Evolutionary conservation across 1,140 invertebrate genomes (phyloP).

Genomic region (Argopecten irradians): DNA sequence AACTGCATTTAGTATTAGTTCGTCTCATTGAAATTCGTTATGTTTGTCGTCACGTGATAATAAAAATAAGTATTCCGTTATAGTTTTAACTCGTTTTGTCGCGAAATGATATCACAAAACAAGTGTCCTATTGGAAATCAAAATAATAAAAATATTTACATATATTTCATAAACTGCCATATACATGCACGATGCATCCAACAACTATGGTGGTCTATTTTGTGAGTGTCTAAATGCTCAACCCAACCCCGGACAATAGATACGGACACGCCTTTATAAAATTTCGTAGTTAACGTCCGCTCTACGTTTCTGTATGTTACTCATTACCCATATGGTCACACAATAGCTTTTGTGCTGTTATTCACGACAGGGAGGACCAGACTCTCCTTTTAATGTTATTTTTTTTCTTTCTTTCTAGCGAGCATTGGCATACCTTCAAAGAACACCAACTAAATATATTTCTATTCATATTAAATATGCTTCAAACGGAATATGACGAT

Average conservation of each 20-base stretch:
- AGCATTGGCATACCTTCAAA: constrained; percentile 9
- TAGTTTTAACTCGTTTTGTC: too few relatives aligned
- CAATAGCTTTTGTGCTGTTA: background rate
- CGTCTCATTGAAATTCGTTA: too few relatives aligned
- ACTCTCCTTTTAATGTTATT: background rate
- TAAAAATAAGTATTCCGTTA: too few relatives aligned
- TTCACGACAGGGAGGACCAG: background rate
- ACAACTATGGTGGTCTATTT: constrained; percentile 8
- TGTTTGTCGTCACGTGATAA: too few relatives aligned
- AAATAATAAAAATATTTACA: too few relatives aligned
- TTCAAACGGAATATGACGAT: background rate
- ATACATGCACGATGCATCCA: background rate
- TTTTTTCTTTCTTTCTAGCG: background rate
- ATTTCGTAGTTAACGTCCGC: background rate
- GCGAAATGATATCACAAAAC: too few relatives aligned
- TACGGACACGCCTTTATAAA: background rate
- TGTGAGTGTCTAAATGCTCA: background rate
- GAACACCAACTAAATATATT: background rate
- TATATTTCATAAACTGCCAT: too few relatives aligned
- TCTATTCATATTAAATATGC: constrained; percentile 12
- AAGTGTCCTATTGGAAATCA: too few relatives aligned
- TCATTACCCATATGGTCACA: constrained; percentile 1
- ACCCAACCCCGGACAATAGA: constrained; percentile 13
- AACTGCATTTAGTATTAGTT: too few relatives aligned
- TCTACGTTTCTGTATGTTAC: background rate